Evolutionary conservation across 2,888 invertebrate species (phyloP).

Genomic region (Alloplasta piceator): DNA sequence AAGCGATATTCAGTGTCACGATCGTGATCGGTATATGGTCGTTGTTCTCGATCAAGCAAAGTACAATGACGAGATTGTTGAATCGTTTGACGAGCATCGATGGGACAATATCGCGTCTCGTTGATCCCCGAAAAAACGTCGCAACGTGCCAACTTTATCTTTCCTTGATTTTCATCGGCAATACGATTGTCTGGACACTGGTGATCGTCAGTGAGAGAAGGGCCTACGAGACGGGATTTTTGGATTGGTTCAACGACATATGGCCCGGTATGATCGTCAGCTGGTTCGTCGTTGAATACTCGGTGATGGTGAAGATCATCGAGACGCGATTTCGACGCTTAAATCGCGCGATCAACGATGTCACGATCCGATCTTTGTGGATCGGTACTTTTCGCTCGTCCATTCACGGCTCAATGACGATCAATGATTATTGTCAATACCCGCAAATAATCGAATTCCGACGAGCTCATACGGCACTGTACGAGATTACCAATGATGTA

Average conservation of each 20-base stretch:
- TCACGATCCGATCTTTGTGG: background rate
- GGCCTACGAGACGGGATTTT: background rate
- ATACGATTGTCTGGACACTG: background rate
- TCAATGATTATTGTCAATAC: slow-evolving; percentile 10
- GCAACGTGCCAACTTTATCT: background rate
- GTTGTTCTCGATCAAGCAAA: slow-evolving; percentile 1
- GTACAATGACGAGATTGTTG: background rate
- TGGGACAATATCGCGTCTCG: background rate
- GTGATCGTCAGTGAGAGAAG: background rate
- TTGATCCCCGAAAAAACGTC: background rate
- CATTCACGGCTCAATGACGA: background rate
- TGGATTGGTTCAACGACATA: slow-evolving; percentile 32
- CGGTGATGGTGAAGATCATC: slow-evolving; percentile 47
- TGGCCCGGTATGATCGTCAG: slow-evolving; percentile 49
- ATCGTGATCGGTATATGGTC: slow-evolving; percentile 7
- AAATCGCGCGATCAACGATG: slow-evolving; percentile 50
- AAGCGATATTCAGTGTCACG: background rate
- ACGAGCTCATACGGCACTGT: slow-evolving; percentile 60
- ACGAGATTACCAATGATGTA: slow-evolving; percentile 58
- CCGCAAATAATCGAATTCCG: slow-evolving; percentile 49
- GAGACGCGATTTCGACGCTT: slow-evolving; percentile 50
- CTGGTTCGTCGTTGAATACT: slow-evolving; percentile 65
- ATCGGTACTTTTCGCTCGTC: slow-evolving; percentile 12
- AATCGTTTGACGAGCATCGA: slow-evolving; percentile 29
- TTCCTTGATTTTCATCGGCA: background rate